Evolutionary conservation across 2,888 invertebrate genomes (phyloP).

Genomic region (Agrotis ipsilon): DNA sequence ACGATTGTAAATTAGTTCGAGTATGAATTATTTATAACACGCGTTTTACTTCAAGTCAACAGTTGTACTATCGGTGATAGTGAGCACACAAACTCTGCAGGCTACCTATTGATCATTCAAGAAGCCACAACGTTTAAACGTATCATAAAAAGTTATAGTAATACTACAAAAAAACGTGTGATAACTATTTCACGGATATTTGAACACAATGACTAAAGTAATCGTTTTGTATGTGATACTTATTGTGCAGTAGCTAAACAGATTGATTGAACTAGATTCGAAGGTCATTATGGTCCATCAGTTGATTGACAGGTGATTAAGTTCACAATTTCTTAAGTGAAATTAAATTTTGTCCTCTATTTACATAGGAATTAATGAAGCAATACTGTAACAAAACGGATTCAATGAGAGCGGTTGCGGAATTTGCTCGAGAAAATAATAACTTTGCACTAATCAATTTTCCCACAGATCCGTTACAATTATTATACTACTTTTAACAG

Average conservation of each 20-base stretch:
- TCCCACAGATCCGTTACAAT: constrained; percentile 64
- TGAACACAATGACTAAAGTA: constrained; percentile 43
- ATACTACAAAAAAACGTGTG: constrained; percentile 60
- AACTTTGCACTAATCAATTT: constrained; percentile 62
- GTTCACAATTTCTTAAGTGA: constrained; percentile 50
- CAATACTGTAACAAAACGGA: constrained; percentile 50
- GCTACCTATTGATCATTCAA: constrained; percentile 34
- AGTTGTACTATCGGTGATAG: constrained; percentile 23
- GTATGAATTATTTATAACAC: constrained; percentile 53
- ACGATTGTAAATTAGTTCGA: constrained; percentile 59
- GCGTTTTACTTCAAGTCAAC: constrained; percentile 39
- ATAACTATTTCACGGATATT: constrained; percentile 62
- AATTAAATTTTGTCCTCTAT: constrained; percentile 52
- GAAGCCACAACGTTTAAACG: constrained; percentile 30
- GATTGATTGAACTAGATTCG: constrained; percentile 56
- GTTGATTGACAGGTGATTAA: constrained; percentile 63
- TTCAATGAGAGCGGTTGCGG: constrained; percentile 47
- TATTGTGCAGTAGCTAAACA: constrained; percentile 37
- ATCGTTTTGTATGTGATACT: constrained; percentile 50
- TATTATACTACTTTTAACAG: constrained; percentile 67
- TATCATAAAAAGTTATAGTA: constrained; percentile 44
- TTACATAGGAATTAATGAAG: constrained; percentile 55
- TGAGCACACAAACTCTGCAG: constrained; percentile 20
- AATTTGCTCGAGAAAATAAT: constrained; percentile 58
- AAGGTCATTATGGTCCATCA: constrained; percentile 48